phyloP scores from a whole-genome alignment of 1,140 invertebrate genomes.

The Metaphire vulgaris region DNA sequence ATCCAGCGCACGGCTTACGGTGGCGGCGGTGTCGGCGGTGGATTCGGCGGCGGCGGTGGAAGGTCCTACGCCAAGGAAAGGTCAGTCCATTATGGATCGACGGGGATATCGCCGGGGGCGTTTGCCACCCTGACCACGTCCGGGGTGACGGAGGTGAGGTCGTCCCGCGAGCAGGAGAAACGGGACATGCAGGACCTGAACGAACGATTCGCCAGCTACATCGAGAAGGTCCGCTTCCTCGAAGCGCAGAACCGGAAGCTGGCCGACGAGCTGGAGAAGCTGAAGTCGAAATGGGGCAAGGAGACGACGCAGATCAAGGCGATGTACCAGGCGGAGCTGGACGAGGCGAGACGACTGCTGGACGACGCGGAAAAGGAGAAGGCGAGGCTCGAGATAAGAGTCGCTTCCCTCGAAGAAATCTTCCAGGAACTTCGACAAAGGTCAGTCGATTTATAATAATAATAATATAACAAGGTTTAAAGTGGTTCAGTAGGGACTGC shows the following conservation, averaged over 20 bases:
- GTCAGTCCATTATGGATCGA: slow-evolving; percentile 14
- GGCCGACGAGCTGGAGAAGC: slow-evolving; percentile 26
- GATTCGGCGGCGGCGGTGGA: neutral
- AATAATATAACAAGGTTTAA: too few species aligned
- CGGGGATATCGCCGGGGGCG: slow-evolving; percentile 5
- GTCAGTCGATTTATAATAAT: too few species aligned
- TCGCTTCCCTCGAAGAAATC: slow-evolving; percentile 35
- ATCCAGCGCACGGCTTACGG: slow-evolving; percentile 16
- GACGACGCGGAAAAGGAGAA: slow-evolving; percentile 33
- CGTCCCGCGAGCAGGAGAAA: slow-evolving; percentile 17
- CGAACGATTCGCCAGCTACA: slow-evolving; percentile 15
- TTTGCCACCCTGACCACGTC: neutral
- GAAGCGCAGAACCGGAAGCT: slow-evolving; percentile 32
- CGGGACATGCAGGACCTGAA: slow-evolving; percentile 20
- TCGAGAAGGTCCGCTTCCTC: slow-evolving; percentile 30
- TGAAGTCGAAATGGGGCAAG: slow-evolving; percentile 29
- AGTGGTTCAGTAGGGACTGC: too few species aligned
- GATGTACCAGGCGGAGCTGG: slow-evolving; percentile 32
- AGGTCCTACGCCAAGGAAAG: slow-evolving; percentile 1
- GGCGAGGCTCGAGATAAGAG: slow-evolving; percentile 30
- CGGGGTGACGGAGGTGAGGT: slow-evolving; percentile 7
- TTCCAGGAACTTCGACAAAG: slow-evolving; percentile 40
- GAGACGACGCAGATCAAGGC: slow-evolving; percentile 28
- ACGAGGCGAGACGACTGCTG: slow-evolving; percentile 36
- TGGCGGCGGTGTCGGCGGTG: neutral